phyloP scores from a whole-genome alignment of 92 coral and sea anemone genomes.

The Bergia puertoricense region DNA sequence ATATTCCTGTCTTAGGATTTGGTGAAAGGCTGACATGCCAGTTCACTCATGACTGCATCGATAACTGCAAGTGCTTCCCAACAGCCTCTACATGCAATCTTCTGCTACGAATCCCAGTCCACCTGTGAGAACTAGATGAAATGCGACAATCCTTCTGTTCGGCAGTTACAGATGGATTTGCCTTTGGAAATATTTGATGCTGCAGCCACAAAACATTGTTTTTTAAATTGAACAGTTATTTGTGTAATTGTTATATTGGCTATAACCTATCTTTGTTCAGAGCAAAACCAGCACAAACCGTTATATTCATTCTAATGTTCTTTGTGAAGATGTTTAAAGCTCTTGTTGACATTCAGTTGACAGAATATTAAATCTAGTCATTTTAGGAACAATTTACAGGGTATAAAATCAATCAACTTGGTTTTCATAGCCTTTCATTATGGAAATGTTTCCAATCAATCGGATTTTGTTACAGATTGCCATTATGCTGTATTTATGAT shows the following conservation, averaged over 20 bases:
- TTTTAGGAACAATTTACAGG: constrained; percentile 3
- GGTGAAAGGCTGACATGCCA: constrained; percentile 16
- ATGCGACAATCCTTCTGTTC: constrained; percentile 9
- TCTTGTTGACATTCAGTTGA: neutral
- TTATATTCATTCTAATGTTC: no score
- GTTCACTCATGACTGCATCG: constrained; percentile 36
- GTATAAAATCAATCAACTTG: neutral
- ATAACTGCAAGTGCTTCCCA: constrained; percentile 43
- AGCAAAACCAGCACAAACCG: no score
- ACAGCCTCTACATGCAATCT: constrained; percentile 42
- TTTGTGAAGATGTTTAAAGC: neutral
- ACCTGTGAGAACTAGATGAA: constrained; percentile 13
- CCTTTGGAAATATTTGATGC: constrained; percentile 31
- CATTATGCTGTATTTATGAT: constrained; percentile 1
- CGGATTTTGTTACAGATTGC: neutral
- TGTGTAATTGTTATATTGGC: neutral
- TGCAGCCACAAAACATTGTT: neutral
- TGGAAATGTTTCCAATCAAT: neutral
- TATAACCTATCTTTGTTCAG: neutral
- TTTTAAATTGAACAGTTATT: neutral
- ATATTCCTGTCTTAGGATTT: constrained; percentile 54
- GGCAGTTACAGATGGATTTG: constrained; percentile 36
- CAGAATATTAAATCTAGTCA: constrained; percentile 8
- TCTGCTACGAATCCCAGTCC: constrained; percentile 30
- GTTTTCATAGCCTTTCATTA: neutral